These are phyloP conservation scores for Elymnias hypermnestra DNA, from an alignment of 1,140 invertebrate genomes.

Conservation along the genomic window DNA sequence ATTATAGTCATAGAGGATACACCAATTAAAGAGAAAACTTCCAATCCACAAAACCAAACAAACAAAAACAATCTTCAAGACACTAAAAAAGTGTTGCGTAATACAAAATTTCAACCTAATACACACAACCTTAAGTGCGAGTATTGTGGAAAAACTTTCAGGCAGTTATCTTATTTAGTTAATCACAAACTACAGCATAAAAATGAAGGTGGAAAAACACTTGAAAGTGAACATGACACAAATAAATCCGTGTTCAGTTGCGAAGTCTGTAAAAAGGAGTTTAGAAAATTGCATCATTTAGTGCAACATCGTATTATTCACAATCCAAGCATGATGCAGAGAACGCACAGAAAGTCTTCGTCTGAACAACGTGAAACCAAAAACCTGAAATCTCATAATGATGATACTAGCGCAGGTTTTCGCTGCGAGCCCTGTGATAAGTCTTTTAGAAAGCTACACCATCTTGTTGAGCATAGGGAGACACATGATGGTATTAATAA, in stretches of 20 bases:
- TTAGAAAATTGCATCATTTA: conserved; percentile 69
- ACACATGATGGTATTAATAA: conserved; percentile 65
- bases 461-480: conserved; percentile 71
- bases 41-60: conserved; percentile 17
- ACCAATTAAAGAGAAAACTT: conserved; percentile 37
- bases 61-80: conserved; percentile 7
- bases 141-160: conserved; percentile 69
- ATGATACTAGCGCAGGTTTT: conserved; percentile 66
- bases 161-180: conserved; percentile 66
- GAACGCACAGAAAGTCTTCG: conserved; percentile 46
- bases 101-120: conserved; percentile 32
- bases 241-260: conserved; percentile 60
- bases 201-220: conserved; percentile 39
- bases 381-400: conserved; percentile 29
- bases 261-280: conserved; percentile 70
- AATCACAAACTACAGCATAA: conserved; percentile 63
- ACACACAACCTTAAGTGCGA: conserved; percentile 55
- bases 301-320: conserved; percentile 68
- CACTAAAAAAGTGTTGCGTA: conserved; percentile 26
- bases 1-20: conserved; percentile 53
- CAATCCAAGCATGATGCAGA: conserved; percentile 37
- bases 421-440: conserved; percentile 74
- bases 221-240: conserved; percentile 26
- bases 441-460: conserved; percentile 71
- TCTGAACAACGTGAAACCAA: conserved; percentile 47